Percentiles rank a stretch among this genome's conserved stretches.
phyloP scores from a whole-genome alignment of 2,888 invertebrate species.

The Tillus elongatus region DNA sequence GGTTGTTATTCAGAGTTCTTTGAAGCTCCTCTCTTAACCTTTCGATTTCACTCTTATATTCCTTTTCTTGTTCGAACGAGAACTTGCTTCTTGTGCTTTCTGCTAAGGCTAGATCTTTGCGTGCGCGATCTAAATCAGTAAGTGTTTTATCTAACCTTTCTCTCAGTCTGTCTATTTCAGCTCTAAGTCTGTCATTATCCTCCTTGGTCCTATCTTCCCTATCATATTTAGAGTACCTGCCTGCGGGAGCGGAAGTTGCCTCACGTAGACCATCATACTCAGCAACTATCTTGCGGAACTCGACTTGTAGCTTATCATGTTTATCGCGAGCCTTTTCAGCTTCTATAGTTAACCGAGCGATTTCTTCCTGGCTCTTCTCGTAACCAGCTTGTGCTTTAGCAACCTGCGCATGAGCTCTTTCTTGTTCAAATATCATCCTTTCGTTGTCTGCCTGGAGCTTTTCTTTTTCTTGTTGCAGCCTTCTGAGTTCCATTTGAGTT shows the following conservation, averaged over 20 bases:
- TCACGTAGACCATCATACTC: conserved; percentile 72
- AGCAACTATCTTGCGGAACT: conserved; percentile 70
- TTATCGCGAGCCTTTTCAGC: conserved; percentile 87
- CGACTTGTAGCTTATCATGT: conserved; percentile 74
- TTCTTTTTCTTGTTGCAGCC: conserved; percentile 76
- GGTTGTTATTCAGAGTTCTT: conserved; percentile 52
- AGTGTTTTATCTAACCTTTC: conserved; percentile 73
- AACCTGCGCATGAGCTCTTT: conserved; percentile 76
- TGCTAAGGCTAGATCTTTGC: conserved; percentile 66
- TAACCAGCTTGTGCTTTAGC: conserved; percentile 76
- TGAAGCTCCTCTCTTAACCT: conserved; percentile 65
- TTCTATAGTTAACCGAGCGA: conserved; percentile 76
- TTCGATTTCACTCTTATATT: conserved; percentile 56
- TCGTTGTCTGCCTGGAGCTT: conserved; percentile 78
- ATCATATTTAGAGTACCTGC: conserved; percentile 67
- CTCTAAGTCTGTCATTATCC: conserved; percentile 66
- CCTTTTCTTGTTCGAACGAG: conserved; percentile 64
- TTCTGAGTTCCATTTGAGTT: conserved; percentile 72
- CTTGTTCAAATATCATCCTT: conserved; percentile 75
- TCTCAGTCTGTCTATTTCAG: conserved; percentile 72
- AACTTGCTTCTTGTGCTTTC: conserved; percentile 74
- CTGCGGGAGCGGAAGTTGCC: conserved; percentile 63
- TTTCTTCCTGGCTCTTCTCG: conserved; percentile 84
- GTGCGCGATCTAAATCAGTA: conserved; percentile 66
- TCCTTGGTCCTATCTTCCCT: conserved; percentile 60